Evolutionary conservation across 2,113 vertebrate genomes (phyloP).

Genomic region (Cebidichthys violaceus): DNA sequence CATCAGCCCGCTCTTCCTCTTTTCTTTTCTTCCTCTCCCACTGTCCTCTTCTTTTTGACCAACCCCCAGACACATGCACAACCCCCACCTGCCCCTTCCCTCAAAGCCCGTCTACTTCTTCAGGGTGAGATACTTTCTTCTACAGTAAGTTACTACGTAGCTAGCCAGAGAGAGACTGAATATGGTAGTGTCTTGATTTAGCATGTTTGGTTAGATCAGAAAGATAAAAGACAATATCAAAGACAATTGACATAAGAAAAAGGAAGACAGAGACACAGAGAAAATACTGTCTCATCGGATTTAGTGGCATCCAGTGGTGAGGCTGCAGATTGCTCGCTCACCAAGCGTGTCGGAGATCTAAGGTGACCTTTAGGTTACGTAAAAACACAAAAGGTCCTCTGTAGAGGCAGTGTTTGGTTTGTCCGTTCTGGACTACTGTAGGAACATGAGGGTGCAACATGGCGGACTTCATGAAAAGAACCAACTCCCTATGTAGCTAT

Average conservation of each 20-base stretch:
- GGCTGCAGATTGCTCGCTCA: too few species aligned
- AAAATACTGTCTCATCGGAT: too few species aligned
- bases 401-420: too few species aligned
- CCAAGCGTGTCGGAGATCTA: too few species aligned
- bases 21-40: conserved; percentile 39
- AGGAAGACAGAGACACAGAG: neutral
- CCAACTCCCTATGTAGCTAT: too few species aligned
- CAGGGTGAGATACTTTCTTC: neutral
- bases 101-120: neutral
- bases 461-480: too few species aligned
- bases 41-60: conserved; percentile 50
- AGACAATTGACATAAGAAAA: neutral
- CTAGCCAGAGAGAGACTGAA: neutral
- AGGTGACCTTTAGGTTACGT: too few species aligned
- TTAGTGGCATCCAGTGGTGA: too few species aligned
- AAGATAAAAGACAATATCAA: neutral
- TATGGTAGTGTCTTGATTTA: neutral
- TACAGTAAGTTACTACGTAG: neutral
- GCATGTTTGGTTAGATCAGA: neutral
- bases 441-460: too few species aligned
- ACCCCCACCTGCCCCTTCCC: conserved; percentile 22
- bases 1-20: conserved; percentile 13
- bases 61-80: conserved; percentile 35
- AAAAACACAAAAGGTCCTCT: too few species aligned
- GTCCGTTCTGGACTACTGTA: too few species aligned